Evolutionary conservation across 2,888 invertebrate species (phyloP), one percentile per base, ranked within the genome.

Genomic region (Cremastobaeus sp.): DNA sequence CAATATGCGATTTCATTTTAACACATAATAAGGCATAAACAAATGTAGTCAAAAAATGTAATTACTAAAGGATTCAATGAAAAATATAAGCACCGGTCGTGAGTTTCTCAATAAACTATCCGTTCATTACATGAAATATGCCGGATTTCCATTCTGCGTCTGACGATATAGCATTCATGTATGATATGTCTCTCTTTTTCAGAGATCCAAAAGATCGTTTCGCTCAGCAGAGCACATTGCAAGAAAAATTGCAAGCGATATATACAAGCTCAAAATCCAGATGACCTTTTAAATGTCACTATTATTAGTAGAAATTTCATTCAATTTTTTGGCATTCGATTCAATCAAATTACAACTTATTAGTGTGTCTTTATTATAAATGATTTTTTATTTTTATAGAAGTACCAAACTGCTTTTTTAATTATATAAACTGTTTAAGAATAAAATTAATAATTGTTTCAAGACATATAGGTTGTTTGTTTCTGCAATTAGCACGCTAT

Each of bases 81-180:
- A n/a, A n/a, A 45, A 41, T 43, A 11, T 12, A 21, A 69, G 41
- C 14, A 17, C 35, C 35, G 50, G 47, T 25, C 57, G 47, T 52
- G 43, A 60, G 50, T 73, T 73, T 68, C 73, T 57, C 66, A 59
- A 60, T 57, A 57, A 71, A 35, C 35, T 41, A n/a, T 18, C 11
- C 21, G 47, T 60, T 59, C 37, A 21, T 64, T 72, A 43, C 45
- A 41, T 25, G 65, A 47, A 52, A 55, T 47, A 43, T 21, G 66
- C 68, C 73, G 68, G 68, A 74, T 74, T 74, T 74, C 73, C 68
- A 74, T 74, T 43, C 54, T n/a, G n/a, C n/a, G n/a, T n/a, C n/a
- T n/a, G n/a, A n/a, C 25, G 52, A 68, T 68, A 74, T 74, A 66
- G 57, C 48, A 68, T 68, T 68, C 52, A 41, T 59, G 43, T 72